phyloP scores from a whole-genome alignment of 2,113 vertebrate species.

The Mobula hypostoma region DNA sequence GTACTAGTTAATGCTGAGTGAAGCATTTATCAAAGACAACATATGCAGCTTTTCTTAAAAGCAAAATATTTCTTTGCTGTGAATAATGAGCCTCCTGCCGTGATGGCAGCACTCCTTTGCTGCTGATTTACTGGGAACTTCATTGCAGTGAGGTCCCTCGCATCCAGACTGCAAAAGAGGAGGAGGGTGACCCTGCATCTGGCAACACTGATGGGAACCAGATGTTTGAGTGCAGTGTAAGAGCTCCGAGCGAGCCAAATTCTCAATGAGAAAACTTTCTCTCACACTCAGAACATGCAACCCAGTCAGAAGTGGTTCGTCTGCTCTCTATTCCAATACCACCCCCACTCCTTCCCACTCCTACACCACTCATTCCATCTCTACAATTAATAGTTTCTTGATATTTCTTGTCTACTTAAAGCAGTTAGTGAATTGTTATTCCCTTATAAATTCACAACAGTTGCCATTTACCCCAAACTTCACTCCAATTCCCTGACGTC shows the following conservation, averaged over 20 bases:
- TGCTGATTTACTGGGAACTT: slow-evolving; percentile 36
- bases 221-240: slow-evolving; percentile 1
- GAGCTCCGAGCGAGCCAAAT: background rate
- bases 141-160: slow-evolving; percentile 12
- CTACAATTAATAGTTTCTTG: background rate
- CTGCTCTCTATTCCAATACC: background rate
- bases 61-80: slow-evolving; percentile 15
- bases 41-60: background rate
- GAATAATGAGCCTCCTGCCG: slow-evolving; percentile 29
- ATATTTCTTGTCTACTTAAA: background rate
- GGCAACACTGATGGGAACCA: slow-evolving; percentile 36
- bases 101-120: background rate
- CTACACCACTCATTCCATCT: background rate
- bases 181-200: background rate
- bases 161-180: slow-evolving; percentile 17
- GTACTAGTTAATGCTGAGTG: slow-evolving; percentile 25
- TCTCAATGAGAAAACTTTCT: slow-evolving; percentile 23
- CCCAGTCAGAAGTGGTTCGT: no score
- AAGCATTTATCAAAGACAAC: slow-evolving; percentile 21
- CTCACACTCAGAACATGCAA: slow-evolving; percentile 30
- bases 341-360: background rate
- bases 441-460: background rate
- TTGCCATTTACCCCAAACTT: background rate
- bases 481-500: background rate
- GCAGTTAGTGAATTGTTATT: background rate